Base-by-base conservation (phyloP, 2,797 vertebrate species). In the Lemur catta region DNA sequence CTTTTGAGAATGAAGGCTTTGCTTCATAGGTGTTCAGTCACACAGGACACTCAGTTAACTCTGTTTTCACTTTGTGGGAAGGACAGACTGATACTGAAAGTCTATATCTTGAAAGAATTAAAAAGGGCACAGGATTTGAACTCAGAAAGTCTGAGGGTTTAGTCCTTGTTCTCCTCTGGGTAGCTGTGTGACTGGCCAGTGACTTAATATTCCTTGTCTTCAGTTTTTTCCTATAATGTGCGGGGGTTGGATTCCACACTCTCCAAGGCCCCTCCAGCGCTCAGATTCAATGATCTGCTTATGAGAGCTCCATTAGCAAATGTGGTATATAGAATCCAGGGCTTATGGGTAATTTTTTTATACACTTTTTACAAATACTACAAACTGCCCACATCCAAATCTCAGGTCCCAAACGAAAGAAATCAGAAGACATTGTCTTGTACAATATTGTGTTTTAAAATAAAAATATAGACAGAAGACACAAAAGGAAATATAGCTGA, bases 401-500 rank as follows among this genome's bases (percentile, higher is more conserved):
- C 41, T 89, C 46, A 67, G 57, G 9, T 33, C 26, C 12, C 3
- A 1, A 33, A 75, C 91, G 52, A 48, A 86, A 92, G 35, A 76
- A 89, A 41, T 82, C 18, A 85, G 52, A 81, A 11, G 15, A 17
- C 30, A 38, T 59, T 96, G 30, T 84, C 46, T 95, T 74, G 20
- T 78, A 52, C 33, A 33, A 84, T 69, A 55, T 72, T 81, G 4
- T 61, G 38, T 38, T 88, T 93, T 89, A 72, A 95, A 96, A 57
- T 91, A 89, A 92, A 75, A 91, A 79, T 94, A 67, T 57, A n/a
- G 90, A 93, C 30, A 86, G 52, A 80, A 71, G 85, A 59, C 52
- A 38, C 80, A 38, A 96, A 78, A 6, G 61, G 1, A 72, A 97
- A 78, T 76, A 79, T 55, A 93, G 84, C 10, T 91, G 22, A 96